Base-by-base conservation (phyloP, 2,797 vertebrate genomes). In the Cichlasoma orientale region DNA sequence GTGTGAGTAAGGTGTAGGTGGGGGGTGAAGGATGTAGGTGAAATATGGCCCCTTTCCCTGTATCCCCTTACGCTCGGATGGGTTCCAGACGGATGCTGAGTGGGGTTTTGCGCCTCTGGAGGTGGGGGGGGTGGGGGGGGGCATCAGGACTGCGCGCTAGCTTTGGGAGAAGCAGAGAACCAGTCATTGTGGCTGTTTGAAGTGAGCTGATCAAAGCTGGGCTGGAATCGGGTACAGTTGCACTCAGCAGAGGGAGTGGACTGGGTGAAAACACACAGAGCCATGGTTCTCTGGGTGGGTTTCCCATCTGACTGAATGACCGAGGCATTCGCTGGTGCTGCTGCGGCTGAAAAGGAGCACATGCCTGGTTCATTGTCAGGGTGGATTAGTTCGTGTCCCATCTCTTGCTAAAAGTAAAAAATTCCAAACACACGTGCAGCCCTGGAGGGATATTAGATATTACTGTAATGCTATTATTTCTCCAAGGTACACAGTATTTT, bases 141-240 rank as follows among this genome's bases (percentile, higher is more conserved):
- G 27, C 54, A 18, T 47, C n/a, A 76, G 78, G 88, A 85, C 59
- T 16, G 79, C 69, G 75, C 27, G 11, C 52, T 41, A 50, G 84
- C 73, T 82, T 56, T 68, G 78, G 79, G 86, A 82, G 72, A 58
- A 54, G 83, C 80, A n/a, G n/a, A 74, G 70, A 89, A 85, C 68
- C 75, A 77, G 90, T 82, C 89, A 82, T 55, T 19, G 76, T 13
- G 69, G 77, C 84, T 27, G 86, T 92, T 92, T 92, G 90, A 92
- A 90, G 90, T 90, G 68, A 76, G 61, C 73, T 90, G 91, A 92
- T 93, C 88, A 92, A 93, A 94, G 91, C 86, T 68, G 87, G 77
- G 33, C n/a, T 27, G 36, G 58, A 78, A 71, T 53, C 50, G 55
- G 85, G 76, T 87, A 75, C 85, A 83, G 87, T 69, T 87, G 83